phyloP scores from a whole-genome alignment of 1,140 invertebrate genomes.

The Aphelenchoides avenae region DNA sequence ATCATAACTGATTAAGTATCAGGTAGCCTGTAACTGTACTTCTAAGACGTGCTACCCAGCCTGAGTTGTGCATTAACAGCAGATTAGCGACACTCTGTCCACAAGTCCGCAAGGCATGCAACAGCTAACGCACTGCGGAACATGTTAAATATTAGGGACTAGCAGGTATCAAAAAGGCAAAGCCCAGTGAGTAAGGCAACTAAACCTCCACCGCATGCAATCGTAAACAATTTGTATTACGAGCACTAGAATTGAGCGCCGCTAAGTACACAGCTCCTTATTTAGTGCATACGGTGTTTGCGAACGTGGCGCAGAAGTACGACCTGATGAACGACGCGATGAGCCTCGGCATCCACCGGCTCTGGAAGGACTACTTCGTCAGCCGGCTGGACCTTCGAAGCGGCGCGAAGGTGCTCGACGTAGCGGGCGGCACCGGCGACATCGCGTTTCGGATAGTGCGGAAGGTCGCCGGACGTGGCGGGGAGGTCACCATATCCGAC shows the following conservation, averaged over 20 bases:
- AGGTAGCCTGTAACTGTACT: too few relatives aligned
- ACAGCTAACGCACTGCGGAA: too few relatives aligned
- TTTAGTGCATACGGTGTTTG: slow-evolving; percentile 71
- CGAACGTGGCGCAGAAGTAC: slow-evolving; percentile 86
- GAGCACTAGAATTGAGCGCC: not conserved
- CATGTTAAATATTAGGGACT: too few relatives aligned
- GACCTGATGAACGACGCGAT: slow-evolving; percentile 98
- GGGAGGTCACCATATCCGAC: slow-evolving; percentile 77
- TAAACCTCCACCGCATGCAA: slow-evolving; percentile 4
- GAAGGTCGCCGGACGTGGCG: slow-evolving; percentile 35
- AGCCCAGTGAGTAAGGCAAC: too few relatives aligned
- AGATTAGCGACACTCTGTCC: too few relatives aligned
- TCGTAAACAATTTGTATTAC: slow-evolving; percentile 4
- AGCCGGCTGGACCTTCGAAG: slow-evolving; percentile 71
- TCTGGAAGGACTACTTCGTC: slow-evolving; percentile 96
- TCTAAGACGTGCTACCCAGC: too few relatives aligned
- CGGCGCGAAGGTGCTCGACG: slow-evolving; percentile 79
- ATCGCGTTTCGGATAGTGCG: slow-evolving; percentile 75
- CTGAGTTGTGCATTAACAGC: too few relatives aligned
- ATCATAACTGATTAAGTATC: too few relatives aligned
- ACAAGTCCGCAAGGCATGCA: too few relatives aligned
- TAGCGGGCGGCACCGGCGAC: slow-evolving; percentile 91
- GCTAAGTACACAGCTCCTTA: too few relatives aligned
- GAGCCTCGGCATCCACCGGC: slow-evolving; percentile 85
- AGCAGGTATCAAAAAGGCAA: not conserved